A percentile compares a stretch with the other conserved stretches of the same genome.
Conservation (phyloP, 2,888 invertebrate genomes). For the Lasioglossum leucozonium region DNA sequence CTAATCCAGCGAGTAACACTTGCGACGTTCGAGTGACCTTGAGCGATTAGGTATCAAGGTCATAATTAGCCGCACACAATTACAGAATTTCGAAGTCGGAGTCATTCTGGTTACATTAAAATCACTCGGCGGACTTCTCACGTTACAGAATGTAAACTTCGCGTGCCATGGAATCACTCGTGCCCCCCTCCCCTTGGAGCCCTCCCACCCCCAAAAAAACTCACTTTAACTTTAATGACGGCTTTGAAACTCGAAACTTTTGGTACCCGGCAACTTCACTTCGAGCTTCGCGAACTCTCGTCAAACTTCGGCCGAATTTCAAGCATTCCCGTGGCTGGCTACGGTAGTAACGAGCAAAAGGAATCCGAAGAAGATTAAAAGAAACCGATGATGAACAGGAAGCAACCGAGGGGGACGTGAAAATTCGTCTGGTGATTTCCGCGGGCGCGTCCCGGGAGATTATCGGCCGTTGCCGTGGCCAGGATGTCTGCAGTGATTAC, state of each 20-base stretch:
- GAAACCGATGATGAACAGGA: conserved; percentile 36
- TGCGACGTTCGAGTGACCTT: no score
- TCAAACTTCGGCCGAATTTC: conserved; percentile 14
- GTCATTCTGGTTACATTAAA: neutral
- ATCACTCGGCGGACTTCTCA: neutral
- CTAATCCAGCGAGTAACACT: neutral
- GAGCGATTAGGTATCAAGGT: no score
- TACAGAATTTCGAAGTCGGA: neutral
- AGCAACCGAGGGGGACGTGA: conserved; percentile 36
- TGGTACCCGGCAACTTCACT: conserved; percentile 5
- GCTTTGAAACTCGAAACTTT: conserved; percentile 6
- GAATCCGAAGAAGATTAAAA: conserved; percentile 56
- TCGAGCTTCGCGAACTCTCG: conserved; percentile 11
- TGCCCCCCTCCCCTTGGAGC: neutral
- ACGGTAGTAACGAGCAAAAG: conserved; percentile 30
- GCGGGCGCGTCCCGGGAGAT: conserved; percentile 57
- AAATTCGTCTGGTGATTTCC: conserved; percentile 70
- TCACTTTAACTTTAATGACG: conserved; percentile 23
- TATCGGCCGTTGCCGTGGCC: conserved; percentile 65
- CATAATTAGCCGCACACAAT: neutral
- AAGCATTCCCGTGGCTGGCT: conserved; percentile 5
- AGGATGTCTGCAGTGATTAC: conserved; percentile 74
- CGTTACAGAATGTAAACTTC: conserved; percentile 10
- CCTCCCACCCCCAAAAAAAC: neutral
- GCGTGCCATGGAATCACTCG: neutral